Conservation (phyloP, 2,888 invertebrate species). For the Nebria brevicollis region DNA sequence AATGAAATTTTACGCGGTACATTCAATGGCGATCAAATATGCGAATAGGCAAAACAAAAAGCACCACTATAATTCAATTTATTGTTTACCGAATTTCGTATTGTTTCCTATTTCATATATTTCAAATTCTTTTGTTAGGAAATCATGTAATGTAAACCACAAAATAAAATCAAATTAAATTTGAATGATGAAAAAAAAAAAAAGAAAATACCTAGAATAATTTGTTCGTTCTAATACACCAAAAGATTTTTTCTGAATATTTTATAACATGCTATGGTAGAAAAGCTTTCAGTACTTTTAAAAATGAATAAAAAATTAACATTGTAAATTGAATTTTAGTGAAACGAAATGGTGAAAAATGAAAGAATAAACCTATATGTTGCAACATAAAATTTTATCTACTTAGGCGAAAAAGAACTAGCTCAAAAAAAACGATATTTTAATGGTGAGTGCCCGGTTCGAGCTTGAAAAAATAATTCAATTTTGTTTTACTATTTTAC, state of each 20-base stretch:
- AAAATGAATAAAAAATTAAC: not conserved
- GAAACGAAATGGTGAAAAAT: not conserved
- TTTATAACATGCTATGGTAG: too few relatives aligned
- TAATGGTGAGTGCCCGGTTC: too few relatives aligned
- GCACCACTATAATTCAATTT: not conserved
- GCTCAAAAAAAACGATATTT: not conserved
- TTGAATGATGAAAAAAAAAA: not conserved
- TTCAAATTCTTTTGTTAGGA: not conserved
- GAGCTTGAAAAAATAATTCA: too few relatives aligned
- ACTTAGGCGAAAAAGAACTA: too few relatives aligned
- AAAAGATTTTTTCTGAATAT: too few relatives aligned
- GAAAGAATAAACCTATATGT: not conserved
- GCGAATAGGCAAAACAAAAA: not conserved
- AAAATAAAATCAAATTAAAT: not conserved
- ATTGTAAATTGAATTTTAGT: not conserved
- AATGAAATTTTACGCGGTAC: not conserved
- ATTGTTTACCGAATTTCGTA: not conserved
- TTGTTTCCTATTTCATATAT: not conserved
- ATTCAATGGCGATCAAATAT: not conserved
- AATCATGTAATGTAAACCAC: not conserved
- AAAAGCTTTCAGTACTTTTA: too few relatives aligned
- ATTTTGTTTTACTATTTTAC: too few relatives aligned
- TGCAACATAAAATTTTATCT: not conserved
- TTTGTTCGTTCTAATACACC: too few relatives aligned
- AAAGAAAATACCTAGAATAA: too few relatives aligned